Conservation (phyloP, 2,797 vertebrate species). For the Choloepus didactylus region DNA sequence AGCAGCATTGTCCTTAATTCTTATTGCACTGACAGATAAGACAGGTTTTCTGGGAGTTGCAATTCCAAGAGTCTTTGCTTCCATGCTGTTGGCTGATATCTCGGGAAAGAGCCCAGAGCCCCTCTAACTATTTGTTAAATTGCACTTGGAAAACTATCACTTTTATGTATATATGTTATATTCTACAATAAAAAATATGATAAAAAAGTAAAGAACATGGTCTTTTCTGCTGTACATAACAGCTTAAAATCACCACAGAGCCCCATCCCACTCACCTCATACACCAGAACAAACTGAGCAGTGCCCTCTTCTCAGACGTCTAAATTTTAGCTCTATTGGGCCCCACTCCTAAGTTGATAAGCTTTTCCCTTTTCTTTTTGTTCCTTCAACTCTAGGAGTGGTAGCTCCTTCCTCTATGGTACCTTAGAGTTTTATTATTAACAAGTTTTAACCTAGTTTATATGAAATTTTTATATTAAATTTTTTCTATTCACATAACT, state of each 20-base stretch:
- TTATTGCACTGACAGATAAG: constrained; percentile 93
- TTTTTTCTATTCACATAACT: neutral
- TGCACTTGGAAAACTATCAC: too few species aligned
- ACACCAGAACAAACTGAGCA: too few species aligned
- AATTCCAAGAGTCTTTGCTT: constrained; percentile 76
- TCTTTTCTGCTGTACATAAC: too few species aligned
- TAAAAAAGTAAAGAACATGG: too few species aligned
- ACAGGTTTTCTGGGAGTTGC: constrained; percentile 88
- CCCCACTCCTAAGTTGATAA: neutral
- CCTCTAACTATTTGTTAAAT: too few species aligned
- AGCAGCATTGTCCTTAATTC: constrained; percentile 95
- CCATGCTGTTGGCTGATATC: too few species aligned
- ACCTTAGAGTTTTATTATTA: neutral
- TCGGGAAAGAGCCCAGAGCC: too few species aligned
- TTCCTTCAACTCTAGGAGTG: neutral
- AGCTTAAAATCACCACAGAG: too few species aligned
- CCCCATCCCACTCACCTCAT: neutral
- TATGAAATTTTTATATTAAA: neutral
- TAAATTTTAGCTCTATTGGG: neutral
- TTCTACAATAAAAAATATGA: too few species aligned
- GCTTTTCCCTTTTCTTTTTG: too few species aligned
- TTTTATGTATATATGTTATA: too few species aligned
- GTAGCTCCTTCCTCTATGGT: neutral
- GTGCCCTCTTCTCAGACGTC: neutral
- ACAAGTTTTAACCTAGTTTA: neutral